Percentiles rank a stretch among this genome's conserved stretches.
These are phyloP conservation scores for Apodemus sylvaticus DNA, from an alignment of 2,113 vertebrate species.

Conservation along the genomic window DNA sequence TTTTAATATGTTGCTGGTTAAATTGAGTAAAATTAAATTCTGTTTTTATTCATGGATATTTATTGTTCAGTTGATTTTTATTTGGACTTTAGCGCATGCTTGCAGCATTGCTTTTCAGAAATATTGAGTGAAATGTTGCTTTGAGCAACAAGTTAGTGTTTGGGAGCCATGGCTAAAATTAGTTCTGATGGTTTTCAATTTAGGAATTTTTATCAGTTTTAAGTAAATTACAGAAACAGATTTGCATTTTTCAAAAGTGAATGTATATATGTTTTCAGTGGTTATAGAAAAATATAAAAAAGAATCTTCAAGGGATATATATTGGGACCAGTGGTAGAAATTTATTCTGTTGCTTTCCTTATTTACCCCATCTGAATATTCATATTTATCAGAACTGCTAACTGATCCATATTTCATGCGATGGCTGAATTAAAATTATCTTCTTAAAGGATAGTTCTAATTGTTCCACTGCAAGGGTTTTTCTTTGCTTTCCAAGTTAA, in stretches of 20 bases:
- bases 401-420: background rate
- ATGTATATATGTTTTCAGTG: background rate
- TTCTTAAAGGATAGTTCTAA: conserved; percentile 2
- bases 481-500: conserved; percentile 44
- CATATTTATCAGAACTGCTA: background rate
- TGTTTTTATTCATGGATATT: conserved; percentile 22
- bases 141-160: background rate
- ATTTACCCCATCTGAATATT: background rate
- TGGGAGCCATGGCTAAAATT: background rate
- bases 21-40: conserved; percentile 53
- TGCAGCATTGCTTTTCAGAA: conserved; percentile 47
- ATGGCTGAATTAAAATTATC: conserved; percentile 32
- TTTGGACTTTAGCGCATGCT: conserved; percentile 5
- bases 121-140: background rate
- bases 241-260: background rate
- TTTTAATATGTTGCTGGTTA: conserved; percentile 43
- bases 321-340: background rate
- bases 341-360: background rate
- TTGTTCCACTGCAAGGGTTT: background rate
- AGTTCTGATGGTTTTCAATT: conserved; percentile 29
- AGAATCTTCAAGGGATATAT: background rate
- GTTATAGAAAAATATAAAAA: background rate
- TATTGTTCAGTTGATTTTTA: conserved; percentile 8
- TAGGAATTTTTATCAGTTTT: conserved; percentile 34
- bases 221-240: conserved; percentile 15